Conservation (phyloP, 2,888 invertebrate species). For the Eubasilissa splendida region DNA sequence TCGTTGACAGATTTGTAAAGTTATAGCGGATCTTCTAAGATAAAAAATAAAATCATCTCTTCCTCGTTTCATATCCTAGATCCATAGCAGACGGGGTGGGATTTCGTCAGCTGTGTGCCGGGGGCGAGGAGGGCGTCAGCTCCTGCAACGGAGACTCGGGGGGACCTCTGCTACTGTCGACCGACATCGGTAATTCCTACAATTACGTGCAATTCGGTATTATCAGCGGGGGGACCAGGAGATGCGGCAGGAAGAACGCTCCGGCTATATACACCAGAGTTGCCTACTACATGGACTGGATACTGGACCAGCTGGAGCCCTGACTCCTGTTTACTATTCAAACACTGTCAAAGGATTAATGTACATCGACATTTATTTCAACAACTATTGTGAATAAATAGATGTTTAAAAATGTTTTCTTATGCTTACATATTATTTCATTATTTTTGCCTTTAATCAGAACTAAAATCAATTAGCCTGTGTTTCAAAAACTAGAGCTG, state of each 20-base stretch:
- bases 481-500: no score
- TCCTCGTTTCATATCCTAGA: slow-evolving; percentile 14
- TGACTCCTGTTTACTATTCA: slow-evolving; percentile 58
- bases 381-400: no score
- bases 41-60: background rate
- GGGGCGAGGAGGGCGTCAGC: slow-evolving; percentile 74
- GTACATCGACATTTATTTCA: no score
- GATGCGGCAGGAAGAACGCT: slow-evolving; percentile 72
- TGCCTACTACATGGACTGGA: slow-evolving; percentile 78
- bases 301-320: slow-evolving; percentile 69
- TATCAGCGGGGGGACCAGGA: slow-evolving; percentile 71
- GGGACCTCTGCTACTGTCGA: slow-evolving; percentile 74
- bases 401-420: no score
- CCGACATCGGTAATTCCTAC: slow-evolving; percentile 63
- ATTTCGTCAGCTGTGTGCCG: slow-evolving; percentile 75
- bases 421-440: no score
- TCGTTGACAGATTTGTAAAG: no score
- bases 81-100: slow-evolving; percentile 63
- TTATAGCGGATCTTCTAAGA: no score
- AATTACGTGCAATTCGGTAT: slow-evolving; percentile 75
- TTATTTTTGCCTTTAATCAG: no score
- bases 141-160: slow-evolving; percentile 81
- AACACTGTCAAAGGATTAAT: no score
- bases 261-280: slow-evolving; percentile 82
- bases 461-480: no score